Evolutionary conservation across 1,140 invertebrate species (phyloP).

Genomic region (Ceratosolen solmsi): DNA sequence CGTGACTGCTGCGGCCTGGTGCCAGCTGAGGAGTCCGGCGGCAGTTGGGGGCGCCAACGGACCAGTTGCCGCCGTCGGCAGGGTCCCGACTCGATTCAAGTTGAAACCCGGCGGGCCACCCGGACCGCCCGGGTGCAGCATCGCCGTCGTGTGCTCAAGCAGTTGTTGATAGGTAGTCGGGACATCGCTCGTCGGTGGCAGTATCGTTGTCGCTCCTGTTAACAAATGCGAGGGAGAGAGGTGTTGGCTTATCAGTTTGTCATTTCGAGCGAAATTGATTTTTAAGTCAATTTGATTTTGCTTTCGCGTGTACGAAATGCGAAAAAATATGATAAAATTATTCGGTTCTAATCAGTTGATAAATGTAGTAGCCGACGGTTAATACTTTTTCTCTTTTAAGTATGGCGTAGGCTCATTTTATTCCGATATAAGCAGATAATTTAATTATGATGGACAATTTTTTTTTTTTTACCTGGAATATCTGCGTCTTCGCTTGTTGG

Average conservation of each 20-base stretch:
- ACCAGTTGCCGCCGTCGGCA: slow-evolving; percentile 59
- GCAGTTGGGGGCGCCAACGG: slow-evolving; percentile 53
- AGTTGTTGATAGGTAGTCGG: slow-evolving; percentile 70
- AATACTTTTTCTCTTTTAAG: too few species aligned
- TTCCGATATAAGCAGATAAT: too few species aligned
- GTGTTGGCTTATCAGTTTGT: too few species aligned
- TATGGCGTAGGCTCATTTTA: too few species aligned
- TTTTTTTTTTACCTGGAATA: slow-evolving; percentile 63
- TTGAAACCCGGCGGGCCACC: slow-evolving; percentile 54
- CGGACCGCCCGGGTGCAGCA: slow-evolving; percentile 63
- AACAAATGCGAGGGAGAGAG: neutral
- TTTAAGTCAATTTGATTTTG: too few species aligned
- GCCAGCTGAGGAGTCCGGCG: slow-evolving; percentile 65
- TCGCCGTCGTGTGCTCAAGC: slow-evolving; percentile 70
- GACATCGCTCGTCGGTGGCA: slow-evolving; percentile 63
- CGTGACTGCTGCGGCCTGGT: slow-evolving; percentile 60
- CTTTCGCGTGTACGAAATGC: too few species aligned
- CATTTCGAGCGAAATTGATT: too few species aligned
- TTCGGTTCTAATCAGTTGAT: too few species aligned
- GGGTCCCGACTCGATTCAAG: slow-evolving; percentile 61
- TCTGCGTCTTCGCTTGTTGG: slow-evolving; percentile 63
- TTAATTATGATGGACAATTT: too few species aligned
- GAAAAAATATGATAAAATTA: too few species aligned
- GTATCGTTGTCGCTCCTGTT: slow-evolving; percentile 62
- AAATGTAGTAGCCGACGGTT: too few species aligned